Evolutionary conservation across 2,797 vertebrate species (phyloP), one percentile per base, ranked within the genome.

Genomic region (Amniataba percoides): DNA sequence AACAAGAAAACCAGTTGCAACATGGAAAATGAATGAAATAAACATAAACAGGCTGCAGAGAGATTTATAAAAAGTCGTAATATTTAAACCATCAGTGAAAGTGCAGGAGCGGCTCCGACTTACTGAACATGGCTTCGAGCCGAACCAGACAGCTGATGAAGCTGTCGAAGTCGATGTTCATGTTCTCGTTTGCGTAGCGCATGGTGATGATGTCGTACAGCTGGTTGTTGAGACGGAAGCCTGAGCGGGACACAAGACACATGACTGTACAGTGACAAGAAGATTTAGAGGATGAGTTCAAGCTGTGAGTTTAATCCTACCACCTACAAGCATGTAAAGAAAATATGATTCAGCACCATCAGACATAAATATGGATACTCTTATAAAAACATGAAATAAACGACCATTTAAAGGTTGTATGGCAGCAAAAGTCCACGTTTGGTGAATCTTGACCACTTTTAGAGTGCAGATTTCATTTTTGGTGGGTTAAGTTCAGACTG

Each of bases 131-230:
- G 90, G 97, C 98, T 8, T 99, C 98, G 42, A 99, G 95, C 69
- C 98, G 96, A 67, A 99, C 96, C 14, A 99, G 97, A 86, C 98
- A 99, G 94, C 97, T 97, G 95, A 99, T 96, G 92, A 99, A 99
- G 89, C 98, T 99, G 95, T 99, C 97, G 0, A 99, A 99, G 93
- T 99, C 96, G 0, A 99, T 96, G 92, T 99, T 98, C 98, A 99
- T 99, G 89, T 91, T 94, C 88, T 96, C 98, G 86, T 99, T 96
- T 0, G 97, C 97, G 0, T 99, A 99, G 78, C 97, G 97, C 96
- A 99, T 99, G 84, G 96, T 97, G 84, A 99, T 99, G 94, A 99
- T 97, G 91, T 99, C 95, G 0, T 99, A 99, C 84, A 99, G 96
- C 92, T 98, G 98, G 91, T 96, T 98, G 94, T 97, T 99, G 89